These are phyloP conservation scores for Microplitis demolitor DNA, from an alignment of 1,140 invertebrate species.

Conservation along the genomic window DNA sequence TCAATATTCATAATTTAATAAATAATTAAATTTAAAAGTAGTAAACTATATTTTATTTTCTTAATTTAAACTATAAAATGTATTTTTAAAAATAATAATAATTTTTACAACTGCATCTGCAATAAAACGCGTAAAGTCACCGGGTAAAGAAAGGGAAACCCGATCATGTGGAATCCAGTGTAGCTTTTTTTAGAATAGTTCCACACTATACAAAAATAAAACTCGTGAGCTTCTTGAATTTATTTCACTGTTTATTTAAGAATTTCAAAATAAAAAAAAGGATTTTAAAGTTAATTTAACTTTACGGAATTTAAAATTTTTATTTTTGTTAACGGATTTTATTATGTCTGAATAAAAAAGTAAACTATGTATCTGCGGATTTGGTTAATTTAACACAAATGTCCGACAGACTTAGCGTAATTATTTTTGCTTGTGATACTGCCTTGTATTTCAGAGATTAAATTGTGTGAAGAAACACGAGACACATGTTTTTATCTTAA, in stretches of 20 bases:
- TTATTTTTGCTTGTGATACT: background rate
- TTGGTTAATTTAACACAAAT: no score
- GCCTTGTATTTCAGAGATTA: background rate
- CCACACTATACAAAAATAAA: constrained; percentile 23
- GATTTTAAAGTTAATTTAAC: background rate
- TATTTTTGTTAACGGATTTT: no score
- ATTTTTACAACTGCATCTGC: background rate
- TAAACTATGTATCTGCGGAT: no score
- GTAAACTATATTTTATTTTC: no score
- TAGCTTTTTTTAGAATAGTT: constrained; percentile 25
- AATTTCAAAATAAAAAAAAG: background rate
- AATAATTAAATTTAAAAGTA: no score
- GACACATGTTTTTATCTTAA: constrained; percentile 10
- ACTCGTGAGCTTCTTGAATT: constrained; percentile 15
- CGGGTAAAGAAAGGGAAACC: constrained; percentile 3
- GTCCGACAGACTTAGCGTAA: no score
- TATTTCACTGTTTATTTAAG: constrained; percentile 10
- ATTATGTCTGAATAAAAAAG: no score
- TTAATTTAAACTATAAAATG: no score
- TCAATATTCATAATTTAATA: no score
- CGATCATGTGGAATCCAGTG: constrained; percentile 26
- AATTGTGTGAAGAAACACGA: background rate
- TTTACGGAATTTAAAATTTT: no score
- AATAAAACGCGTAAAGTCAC: background rate
- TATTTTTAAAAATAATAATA: no score